phyloP scores from a whole-genome alignment of 2,888 invertebrate species.

The Xylocampa areola region DNA sequence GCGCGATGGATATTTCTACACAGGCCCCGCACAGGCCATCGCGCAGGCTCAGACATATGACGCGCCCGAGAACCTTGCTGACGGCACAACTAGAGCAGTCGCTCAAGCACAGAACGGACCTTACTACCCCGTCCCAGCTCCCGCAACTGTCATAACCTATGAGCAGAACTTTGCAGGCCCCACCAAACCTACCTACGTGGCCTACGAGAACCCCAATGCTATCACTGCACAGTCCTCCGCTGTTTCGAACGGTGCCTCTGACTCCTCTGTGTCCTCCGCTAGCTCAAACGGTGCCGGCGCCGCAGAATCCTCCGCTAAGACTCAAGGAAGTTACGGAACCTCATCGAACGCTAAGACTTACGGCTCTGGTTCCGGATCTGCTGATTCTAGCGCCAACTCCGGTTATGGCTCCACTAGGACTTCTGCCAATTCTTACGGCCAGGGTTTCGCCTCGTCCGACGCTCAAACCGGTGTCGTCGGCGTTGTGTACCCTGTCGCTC shows the following conservation, averaged over 20 bases:
- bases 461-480: constrained; percentile 65
- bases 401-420: constrained; percentile 69
- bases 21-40: constrained; percentile 71
- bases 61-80: constrained; percentile 38
- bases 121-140: constrained; percentile 76
- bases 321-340: constrained; percentile 70
- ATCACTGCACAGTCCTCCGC: constrained; percentile 75
- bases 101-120: constrained; percentile 58
- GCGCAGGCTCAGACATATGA: constrained; percentile 60
- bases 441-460: constrained; percentile 72
- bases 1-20: constrained; percentile 69
- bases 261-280: constrained; percentile 71
- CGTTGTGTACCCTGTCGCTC: constrained; percentile 58
- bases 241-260: constrained; percentile 66
- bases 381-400: constrained; percentile 75
- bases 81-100: constrained; percentile 57
- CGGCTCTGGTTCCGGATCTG: constrained; percentile 71
- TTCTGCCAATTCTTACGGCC: constrained; percentile 71
- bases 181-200: constrained; percentile 49
- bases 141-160: constrained; percentile 78
- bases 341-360: constrained; percentile 74
- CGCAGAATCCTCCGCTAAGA: constrained; percentile 75
- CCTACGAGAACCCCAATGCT: constrained; percentile 60
- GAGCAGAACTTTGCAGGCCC: constrained; percentile 74
- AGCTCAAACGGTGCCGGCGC: constrained; percentile 70